Conservation (phyloP, 2,797 vertebrate genomes). For the Threskiornis aethiopicus region DNA sequence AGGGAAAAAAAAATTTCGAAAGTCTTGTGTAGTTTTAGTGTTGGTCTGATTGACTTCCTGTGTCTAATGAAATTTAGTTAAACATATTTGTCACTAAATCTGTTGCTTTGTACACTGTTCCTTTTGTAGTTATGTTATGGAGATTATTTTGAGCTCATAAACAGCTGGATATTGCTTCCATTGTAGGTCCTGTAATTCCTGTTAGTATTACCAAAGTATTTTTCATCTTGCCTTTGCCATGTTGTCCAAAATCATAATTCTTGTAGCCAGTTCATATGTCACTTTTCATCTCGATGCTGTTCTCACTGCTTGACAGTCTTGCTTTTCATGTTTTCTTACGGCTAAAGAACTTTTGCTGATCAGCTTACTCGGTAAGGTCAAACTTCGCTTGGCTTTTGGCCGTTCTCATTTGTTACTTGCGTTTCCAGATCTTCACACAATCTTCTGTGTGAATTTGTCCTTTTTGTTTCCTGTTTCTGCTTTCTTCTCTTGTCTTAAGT, state of each 20-base stretch:
- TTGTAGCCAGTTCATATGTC: background rate
- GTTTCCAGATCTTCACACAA: background rate
- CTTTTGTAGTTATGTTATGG: background rate
- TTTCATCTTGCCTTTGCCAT: background rate
- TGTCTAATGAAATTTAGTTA: background rate
- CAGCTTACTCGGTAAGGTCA: background rate
- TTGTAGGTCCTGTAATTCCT: background rate
- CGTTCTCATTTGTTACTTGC: background rate
- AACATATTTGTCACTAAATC: background rate
- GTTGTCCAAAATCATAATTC: background rate
- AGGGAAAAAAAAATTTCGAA: rapidly evolving
- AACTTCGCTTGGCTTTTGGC: background rate
- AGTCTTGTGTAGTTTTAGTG: background rate
- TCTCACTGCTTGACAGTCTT: background rate
- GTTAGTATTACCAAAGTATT: background rate
- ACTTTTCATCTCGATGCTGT: background rate
- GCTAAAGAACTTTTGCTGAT: background rate
- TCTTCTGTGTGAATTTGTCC: background rate
- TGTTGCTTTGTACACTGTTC: background rate
- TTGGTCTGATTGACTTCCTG: background rate
- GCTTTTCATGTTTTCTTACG: background rate
- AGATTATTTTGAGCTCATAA: background rate
- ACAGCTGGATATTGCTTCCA: background rate
- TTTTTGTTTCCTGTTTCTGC: background rate
- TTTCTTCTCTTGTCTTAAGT: background rate